These are phyloP conservation scores for Drosophila crucigera DNA, from an alignment of 2,888 invertebrate genomes.

Conservation along the genomic window DNA sequence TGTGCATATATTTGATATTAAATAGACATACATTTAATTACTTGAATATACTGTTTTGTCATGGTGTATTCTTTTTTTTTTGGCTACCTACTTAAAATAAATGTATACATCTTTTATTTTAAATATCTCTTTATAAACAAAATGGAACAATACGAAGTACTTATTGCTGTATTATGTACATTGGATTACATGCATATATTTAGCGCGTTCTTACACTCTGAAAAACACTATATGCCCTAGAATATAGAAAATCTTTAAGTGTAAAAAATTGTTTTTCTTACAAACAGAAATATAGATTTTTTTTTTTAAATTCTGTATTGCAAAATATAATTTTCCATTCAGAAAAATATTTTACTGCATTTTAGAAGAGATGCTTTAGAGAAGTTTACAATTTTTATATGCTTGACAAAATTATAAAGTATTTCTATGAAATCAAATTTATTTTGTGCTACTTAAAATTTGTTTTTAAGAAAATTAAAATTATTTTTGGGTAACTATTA, in stretches of 20 bases:
- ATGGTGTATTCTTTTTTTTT: background rate
- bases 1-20: conserved; percentile 11
- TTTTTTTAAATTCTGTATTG: background rate
- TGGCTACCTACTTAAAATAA: conserved; percentile 37
- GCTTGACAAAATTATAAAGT: background rate
- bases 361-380: background rate
- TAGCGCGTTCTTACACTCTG: background rate
- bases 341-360: background rate
- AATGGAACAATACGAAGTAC: background rate
- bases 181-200: background rate
- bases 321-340: background rate
- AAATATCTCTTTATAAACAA: background rate
- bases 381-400: background rate
- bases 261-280: background rate
- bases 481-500: background rate
- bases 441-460: background rate
- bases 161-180: conserved; percentile 9
- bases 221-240: background rate
- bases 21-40: conserved; percentile 37
- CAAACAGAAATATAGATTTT: background rate
- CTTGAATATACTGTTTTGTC: background rate
- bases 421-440: background rate
- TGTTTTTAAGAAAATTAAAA: background rate
- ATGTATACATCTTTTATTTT: background rate
- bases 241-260: background rate